Evolutionary conservation across 2,113 vertebrate genomes (phyloP), one percentile per base, ranked within the genome.

Genomic region (Procavia capensis): DNA sequence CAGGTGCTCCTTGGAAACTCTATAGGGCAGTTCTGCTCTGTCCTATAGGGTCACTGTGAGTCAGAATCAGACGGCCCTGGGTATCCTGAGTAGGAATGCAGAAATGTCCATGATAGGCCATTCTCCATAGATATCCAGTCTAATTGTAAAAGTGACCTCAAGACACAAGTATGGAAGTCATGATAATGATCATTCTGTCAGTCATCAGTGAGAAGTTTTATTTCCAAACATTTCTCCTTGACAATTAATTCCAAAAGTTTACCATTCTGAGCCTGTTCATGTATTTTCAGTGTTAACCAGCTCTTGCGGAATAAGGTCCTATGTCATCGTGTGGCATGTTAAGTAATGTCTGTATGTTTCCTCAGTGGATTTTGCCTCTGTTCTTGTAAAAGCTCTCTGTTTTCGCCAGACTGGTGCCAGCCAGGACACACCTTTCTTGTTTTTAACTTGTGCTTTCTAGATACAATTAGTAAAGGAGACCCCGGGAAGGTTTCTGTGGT

Each of bases 101-200:
- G 25, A 80, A 19, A 43, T 84, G 11, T n/a, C n/a, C 61, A 83
- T 24, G 2, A 24, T 59, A 64, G 31, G 34, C 66, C 6, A 43
- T 79, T 76, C 6, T 43, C 81, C 31, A 5, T 34, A 59, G 72
- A 25, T 36, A 7, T 31, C 10, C 25, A 13, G 0, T 80, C 19
- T 88, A 39, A 50, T 14, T 85, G 10, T 81, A 43, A 50, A 16
- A 39, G 25, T 24, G 57, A 17, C 54, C 75, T 22, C 19, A n/a
- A 68, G 34, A 34, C 31, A 57, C 27, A 4, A 3, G 19, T 54
- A 20, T n/a, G 63, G 57, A 82, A 31, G 31, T 70, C 43, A 57
- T 94, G 84, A 45, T 94, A 87, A 45, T 83, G 61, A 74, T 87
- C 20, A 43, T 75, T 82, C 80, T 84, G 47, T 17, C 47, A 66